Conservation (phyloP, 2,888 invertebrate species). For the Blastobasis lacticolella region DNA sequence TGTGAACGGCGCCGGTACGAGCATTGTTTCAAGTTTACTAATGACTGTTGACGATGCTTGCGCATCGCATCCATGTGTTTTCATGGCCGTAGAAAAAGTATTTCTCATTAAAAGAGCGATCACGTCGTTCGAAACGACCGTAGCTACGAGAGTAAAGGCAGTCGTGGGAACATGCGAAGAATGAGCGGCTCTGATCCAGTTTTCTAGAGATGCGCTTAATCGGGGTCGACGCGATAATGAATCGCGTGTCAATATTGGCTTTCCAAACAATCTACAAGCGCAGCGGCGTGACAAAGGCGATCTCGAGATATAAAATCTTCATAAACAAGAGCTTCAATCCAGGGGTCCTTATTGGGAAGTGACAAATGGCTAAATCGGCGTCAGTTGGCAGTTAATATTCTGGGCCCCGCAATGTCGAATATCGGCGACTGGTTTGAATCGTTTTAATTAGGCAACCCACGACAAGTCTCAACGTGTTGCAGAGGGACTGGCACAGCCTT, state of each 20-base stretch:
- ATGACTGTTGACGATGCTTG: slow-evolving; percentile 13
- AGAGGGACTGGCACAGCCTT: slow-evolving; percentile 68
- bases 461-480: slow-evolving; percentile 49
- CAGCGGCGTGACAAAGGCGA: too few species aligned
- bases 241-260: slow-evolving; percentile 58
- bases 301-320: slow-evolving; percentile 1
- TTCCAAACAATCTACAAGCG: slow-evolving; percentile 29
- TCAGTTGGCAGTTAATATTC: slow-evolving; percentile 11
- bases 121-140: slow-evolving; percentile 52
- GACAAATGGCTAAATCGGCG: slow-evolving; percentile 1
- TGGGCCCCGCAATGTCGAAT: slow-evolving; percentile 19
- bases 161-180: slow-evolving; percentile 64
- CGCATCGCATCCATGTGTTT: slow-evolving; percentile 7
- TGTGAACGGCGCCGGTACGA: slow-evolving; percentile 10
- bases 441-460: slow-evolving; percentile 67
- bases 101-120: slow-evolving; percentile 53
- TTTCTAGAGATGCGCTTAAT: slow-evolving; percentile 62
- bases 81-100: slow-evolving; percentile 39
- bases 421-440: slow-evolving; percentile 44
- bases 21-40: slow-evolving; percentile 22
- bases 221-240: slow-evolving; percentile 61
- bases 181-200: slow-evolving; percentile 61
- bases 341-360: slow-evolving; percentile 15
- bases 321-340: too few species aligned
- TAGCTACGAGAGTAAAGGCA: slow-evolving; percentile 43